Evolutionary conservation across 2,888 invertebrate species (phyloP).

Genomic region (Yponomeuta malinellus): DNA sequence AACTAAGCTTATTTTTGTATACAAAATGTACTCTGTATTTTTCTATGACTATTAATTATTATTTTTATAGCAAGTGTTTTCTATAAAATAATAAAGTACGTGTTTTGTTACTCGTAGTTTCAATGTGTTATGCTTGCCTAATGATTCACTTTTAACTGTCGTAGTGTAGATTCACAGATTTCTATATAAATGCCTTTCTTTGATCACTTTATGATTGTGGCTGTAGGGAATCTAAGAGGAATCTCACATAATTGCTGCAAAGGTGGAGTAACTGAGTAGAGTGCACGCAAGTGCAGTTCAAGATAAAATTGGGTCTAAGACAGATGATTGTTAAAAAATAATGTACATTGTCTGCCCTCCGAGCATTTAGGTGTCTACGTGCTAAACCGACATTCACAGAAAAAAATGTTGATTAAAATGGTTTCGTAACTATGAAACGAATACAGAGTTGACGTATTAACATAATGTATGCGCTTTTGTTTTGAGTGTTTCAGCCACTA

Average conservation of each 20-base stretch:
- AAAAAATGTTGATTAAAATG: slow-evolving; percentile 13
- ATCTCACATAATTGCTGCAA: too few species aligned
- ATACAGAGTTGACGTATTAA: slow-evolving; percentile 23
- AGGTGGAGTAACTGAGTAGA: not conserved
- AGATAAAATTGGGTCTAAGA: too few species aligned
- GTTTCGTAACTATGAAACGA: slow-evolving; percentile 9
- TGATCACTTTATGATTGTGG: too few species aligned
- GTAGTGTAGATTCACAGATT: too few species aligned
- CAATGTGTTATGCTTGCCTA: slow-evolving; percentile 43
- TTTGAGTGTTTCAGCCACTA: slow-evolving; percentile 36
- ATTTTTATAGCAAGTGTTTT: slow-evolving; percentile 55
- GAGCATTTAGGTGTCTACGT: slow-evolving; percentile 17
- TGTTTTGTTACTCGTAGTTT: slow-evolving; percentile 74
- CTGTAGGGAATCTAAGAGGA: too few species aligned
- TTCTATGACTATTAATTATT: not conserved
- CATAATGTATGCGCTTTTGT: slow-evolving; percentile 36
- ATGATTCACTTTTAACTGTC: slow-evolving; percentile 17
- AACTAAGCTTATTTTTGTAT: slow-evolving; percentile 13
- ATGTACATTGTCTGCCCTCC: too few species aligned
- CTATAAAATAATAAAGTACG: slow-evolving; percentile 50
- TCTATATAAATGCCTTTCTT: too few species aligned
- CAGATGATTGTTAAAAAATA: too few species aligned
- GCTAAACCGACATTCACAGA: slow-evolving; percentile 6
- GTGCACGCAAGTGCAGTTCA: not conserved
- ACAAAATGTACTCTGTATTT: not conserved